Base-by-base conservation (phyloP, 1,140 invertebrate species). In the Ostrea denselamellosa region DNA sequence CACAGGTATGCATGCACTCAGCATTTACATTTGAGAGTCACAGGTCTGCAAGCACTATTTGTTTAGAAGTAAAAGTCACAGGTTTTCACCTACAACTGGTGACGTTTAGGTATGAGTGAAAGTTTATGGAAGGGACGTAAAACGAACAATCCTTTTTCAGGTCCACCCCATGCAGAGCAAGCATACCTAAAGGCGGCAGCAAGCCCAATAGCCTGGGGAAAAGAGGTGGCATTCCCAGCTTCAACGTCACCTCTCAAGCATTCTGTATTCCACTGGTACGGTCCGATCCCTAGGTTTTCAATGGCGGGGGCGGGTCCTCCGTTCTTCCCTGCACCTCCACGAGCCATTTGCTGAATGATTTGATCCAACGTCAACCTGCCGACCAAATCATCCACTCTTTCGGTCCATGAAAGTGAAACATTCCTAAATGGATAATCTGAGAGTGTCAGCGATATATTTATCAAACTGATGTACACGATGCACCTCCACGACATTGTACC, bases 211-310 rank as follows among this genome's bases (percentile, higher is more conserved):
- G 93, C 88, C 85, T 94, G 93, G 8, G 94, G 93, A 85, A 94
- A 94, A 19, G 92, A 89, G 5, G 94, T 94, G 4, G 93, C 93
- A 58, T 91, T 87, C 62, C 93, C 94, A 12, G 92, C 90, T 17
- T 86, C 52, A 5, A 88, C 92, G 54, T 91, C 92, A 10, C 94
- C 94, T 10, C 91, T 77, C 3, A 94, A 85, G 91, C 94, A 95
- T 86, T 95, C 94, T 2, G 93, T 94, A 88, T 93, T 92, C 93
- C 93, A 95, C 44, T 91, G 90, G 84, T 94, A 94, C 0, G 93
- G 93, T 22, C 90, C 89, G 28, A 95, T 93, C 14, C 92, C 92
- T 19, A 95, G 89, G 58, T 93, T 89, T 0, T 88, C 86, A 28
- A 95, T 94, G 22, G 91, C 87, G 25, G 94, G 94, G n/a, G 94